A percentile compares a stretch with the other conserved stretches of the same genome.
Conservation (phyloP, 30 jellyfish, hydroid and myxozoan species). For the Cassiopea andromeda region DNA sequence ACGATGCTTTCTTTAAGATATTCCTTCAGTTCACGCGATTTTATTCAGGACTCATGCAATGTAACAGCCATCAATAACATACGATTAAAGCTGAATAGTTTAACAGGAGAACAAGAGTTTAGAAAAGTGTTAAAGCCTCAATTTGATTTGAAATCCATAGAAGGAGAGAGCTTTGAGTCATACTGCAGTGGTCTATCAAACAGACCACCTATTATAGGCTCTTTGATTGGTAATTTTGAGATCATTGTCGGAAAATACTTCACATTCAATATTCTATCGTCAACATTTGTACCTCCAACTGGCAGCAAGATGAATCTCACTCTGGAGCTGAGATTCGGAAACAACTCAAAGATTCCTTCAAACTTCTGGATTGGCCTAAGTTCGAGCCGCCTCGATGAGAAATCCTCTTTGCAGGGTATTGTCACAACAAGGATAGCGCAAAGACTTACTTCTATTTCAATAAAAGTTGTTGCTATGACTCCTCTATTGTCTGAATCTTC, state of each 20-base stretch:
- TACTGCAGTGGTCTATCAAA: conserved; percentile 58
- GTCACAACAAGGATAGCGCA: conserved; percentile 1
- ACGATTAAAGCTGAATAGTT: conserved; percentile 16
- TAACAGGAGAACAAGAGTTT: conserved; percentile 25
- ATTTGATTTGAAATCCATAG: conserved; percentile 12
- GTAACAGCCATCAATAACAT: conserved; percentile 10
- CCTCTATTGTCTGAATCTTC: conserved; percentile 41
- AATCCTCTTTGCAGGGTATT: conserved; percentile 25
- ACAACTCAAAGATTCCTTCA: conserved; percentile 40
- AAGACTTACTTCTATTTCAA: background rate
- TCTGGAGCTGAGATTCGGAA: conserved; percentile 43
- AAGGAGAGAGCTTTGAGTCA: conserved; percentile 31
- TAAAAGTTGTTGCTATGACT: conserved; percentile 60
- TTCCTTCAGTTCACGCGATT: conserved; percentile 45
- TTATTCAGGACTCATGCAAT: conserved; percentile 43
- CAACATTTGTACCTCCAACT: conserved; percentile 34
- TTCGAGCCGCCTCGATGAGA: conserved; percentile 27
- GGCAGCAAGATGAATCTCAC: conserved; percentile 65
- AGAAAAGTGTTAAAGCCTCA: conserved; percentile 58
- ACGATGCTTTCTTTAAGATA: conserved; percentile 9
- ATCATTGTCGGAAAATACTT: conserved; percentile 43
- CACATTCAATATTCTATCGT: conserved; percentile 20
- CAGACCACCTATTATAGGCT: conserved; percentile 48
- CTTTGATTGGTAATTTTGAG: background rate
- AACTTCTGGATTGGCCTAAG: conserved; percentile 71